Evolutionary conservation across 2,888 invertebrate genomes (phyloP).

Genomic region (Gasteruption jaculator): DNA sequence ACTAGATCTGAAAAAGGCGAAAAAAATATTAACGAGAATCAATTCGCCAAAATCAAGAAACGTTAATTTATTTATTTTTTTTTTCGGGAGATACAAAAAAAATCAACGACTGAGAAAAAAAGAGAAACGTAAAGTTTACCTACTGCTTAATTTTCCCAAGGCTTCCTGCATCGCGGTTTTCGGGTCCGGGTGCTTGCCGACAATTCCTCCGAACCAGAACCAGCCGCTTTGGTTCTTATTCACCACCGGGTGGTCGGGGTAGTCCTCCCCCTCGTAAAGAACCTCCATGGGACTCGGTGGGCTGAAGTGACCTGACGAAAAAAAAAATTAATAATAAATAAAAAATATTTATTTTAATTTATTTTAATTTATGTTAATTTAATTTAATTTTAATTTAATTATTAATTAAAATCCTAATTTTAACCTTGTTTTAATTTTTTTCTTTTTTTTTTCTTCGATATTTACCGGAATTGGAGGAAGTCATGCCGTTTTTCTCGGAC

Average conservation of each 20-base stretch:
- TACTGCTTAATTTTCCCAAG: conserved; percentile 75
- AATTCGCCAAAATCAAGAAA: conserved; percentile 12
- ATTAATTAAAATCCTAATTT: background rate
- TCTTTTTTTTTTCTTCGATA: conserved; percentile 4
- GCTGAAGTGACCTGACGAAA: conserved; percentile 53
- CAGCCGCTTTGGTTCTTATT: conserved; percentile 72
- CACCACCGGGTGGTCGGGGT: conserved; percentile 61
- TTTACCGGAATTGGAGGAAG: conserved; percentile 43
- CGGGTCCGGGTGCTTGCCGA: conserved; percentile 65
- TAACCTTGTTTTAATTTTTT: background rate
- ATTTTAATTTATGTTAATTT: too few relatives aligned
- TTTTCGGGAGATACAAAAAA: background rate
- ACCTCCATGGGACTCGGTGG: conserved; percentile 53
- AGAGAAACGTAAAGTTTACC: conserved; percentile 53
- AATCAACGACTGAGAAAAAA: conserved; percentile 10
- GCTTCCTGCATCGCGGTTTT: conserved; percentile 67
- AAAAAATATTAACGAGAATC: too few relatives aligned
- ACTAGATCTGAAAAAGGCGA: conserved; percentile 41
- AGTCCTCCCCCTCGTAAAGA: conserved; percentile 59
- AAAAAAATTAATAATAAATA: too few relatives aligned
- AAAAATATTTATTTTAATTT: background rate
- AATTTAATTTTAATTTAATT: background rate
- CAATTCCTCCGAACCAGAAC: conserved; percentile 79
- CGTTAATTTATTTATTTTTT: background rate
- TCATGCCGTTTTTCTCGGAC: conserved; percentile 39